phyloP scores from a whole-genome alignment of 2,797 vertebrate species.

The Clarias fuscus region DNA sequence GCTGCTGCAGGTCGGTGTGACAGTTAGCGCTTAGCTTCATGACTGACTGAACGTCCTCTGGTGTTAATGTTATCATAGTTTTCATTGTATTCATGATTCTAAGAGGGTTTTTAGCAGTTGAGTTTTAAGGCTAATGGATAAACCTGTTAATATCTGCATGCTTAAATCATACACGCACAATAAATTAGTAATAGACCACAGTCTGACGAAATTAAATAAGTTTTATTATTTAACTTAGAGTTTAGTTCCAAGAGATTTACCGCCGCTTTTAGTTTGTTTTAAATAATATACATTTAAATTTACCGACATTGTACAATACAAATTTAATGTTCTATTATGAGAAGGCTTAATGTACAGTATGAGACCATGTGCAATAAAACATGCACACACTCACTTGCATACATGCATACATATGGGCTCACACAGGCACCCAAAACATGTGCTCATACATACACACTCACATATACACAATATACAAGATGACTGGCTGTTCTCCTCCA shows the following conservation, averaged over 20 bases:
- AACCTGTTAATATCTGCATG: neutral
- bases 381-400: too few relatives aligned
- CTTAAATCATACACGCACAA: neutral
- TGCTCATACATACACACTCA: too few relatives aligned
- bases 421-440: too few relatives aligned
- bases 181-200: neutral
- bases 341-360: too few relatives aligned
- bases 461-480: too few relatives aligned
- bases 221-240: too few relatives aligned
- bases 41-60: neutral
- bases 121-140: neutral
- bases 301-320: too few relatives aligned
- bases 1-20: slow-evolving; percentile 84
- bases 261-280: neutral
- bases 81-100: neutral
- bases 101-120: neutral
- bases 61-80: neutral
- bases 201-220: neutral
- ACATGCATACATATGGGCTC: too few relatives aligned
- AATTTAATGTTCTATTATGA: too few relatives aligned
- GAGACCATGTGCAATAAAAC: too few relatives aligned
- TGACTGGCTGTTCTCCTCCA: too few relatives aligned
- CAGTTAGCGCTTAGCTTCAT: neutral
- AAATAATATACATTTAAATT: too few relatives aligned
- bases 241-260: neutral